phyloP scores from a whole-genome alignment of 1,140 invertebrate genomes.

The Bursaphelenchus mucronatus region DNA sequence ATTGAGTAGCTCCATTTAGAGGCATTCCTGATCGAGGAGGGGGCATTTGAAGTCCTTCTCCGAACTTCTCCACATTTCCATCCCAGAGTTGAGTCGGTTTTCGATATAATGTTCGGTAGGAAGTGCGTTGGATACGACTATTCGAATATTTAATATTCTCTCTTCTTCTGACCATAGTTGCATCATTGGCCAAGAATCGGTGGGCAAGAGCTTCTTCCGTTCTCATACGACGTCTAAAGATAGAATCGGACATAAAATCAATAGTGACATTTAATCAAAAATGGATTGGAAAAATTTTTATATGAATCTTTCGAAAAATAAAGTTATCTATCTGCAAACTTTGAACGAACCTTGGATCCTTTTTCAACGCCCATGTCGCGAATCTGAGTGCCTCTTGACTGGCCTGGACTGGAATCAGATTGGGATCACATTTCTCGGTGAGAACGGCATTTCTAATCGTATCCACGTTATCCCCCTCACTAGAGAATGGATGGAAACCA shows the following conservation, averaged over 20 bases:
- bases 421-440: constrained; percentile 86
- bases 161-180: constrained; percentile 85
- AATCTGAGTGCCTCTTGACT: constrained; percentile 89
- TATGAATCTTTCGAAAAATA: constrained; percentile 12
- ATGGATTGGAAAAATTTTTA: constrained; percentile 14
- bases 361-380: constrained; percentile 88
- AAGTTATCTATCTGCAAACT: too few species aligned
- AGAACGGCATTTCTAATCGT: constrained; percentile 85
- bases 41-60: too few species aligned
- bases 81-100: constrained; percentile 21
- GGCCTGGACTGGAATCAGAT: constrained; percentile 85
- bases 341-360: constrained; percentile 61
- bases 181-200: constrained; percentile 82
- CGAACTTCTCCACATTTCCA: neutral
- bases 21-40: too few species aligned
- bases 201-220: constrained; percentile 90
- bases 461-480: constrained; percentile 68
- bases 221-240: constrained; percentile 77
- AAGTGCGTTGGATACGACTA: constrained; percentile 58
- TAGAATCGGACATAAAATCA: constrained; percentile 1
- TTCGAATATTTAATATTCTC: constrained; percentile 70
- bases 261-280: constrained; percentile 12
- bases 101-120: constrained; percentile 30
- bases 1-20: too few species aligned
- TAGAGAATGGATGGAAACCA: constrained; percentile 84